These are phyloP conservation scores for Drosophila malerkotliana DNA, from an alignment of 1,140 invertebrate genomes.

Conservation along the genomic window DNA sequence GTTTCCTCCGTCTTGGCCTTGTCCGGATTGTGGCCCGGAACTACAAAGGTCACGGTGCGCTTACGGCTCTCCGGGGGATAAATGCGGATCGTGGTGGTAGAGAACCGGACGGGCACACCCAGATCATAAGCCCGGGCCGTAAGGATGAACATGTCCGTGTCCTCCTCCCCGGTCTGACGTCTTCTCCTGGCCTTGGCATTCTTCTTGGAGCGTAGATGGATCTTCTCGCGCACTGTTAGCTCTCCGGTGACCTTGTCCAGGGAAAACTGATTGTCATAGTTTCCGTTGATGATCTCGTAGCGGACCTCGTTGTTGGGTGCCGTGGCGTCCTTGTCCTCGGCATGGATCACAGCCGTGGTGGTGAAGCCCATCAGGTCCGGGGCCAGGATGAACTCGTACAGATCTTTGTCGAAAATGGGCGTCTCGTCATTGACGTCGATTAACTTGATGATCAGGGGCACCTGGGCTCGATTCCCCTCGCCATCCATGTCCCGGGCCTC, in stretches of 20 bases:
- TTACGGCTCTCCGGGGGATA: slow-evolving; percentile 88
- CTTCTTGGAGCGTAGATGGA: slow-evolving; percentile 72
- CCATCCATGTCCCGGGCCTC: slow-evolving; percentile 94
- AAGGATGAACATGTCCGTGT: slow-evolving; percentile 86
- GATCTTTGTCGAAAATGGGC: slow-evolving; percentile 91
- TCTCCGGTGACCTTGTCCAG: slow-evolving; percentile 91
- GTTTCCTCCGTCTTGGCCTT: slow-evolving; percentile 89
- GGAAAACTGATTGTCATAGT: slow-evolving; percentile 91
- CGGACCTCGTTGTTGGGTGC: slow-evolving; percentile 93
- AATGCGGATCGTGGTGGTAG: slow-evolving; percentile 87
- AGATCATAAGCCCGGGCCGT: slow-evolving; percentile 91
- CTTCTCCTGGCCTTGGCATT: slow-evolving; percentile 76
- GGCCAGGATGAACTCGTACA: slow-evolving; percentile 93
- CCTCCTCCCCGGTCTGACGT: slow-evolving; percentile 79
- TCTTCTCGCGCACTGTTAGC: slow-evolving; percentile 81
- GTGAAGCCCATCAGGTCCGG: slow-evolving; percentile 90
- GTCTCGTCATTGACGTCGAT: slow-evolving; percentile 95
- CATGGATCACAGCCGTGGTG: slow-evolving; percentile 89
- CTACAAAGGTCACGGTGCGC: slow-evolving; percentile 90
- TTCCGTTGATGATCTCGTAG: slow-evolving; percentile 93
- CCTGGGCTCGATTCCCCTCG: slow-evolving; percentile 88
- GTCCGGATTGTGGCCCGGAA: slow-evolving; percentile 90
- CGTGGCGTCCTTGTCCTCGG: slow-evolving; percentile 92
- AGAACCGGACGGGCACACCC: slow-evolving; percentile 90
- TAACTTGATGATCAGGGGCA: slow-evolving; percentile 90